Evolutionary conservation across 2,113 vertebrate genomes (phyloP), one percentile per base, ranked within the genome.

Genomic region (Garra rufa): DNA sequence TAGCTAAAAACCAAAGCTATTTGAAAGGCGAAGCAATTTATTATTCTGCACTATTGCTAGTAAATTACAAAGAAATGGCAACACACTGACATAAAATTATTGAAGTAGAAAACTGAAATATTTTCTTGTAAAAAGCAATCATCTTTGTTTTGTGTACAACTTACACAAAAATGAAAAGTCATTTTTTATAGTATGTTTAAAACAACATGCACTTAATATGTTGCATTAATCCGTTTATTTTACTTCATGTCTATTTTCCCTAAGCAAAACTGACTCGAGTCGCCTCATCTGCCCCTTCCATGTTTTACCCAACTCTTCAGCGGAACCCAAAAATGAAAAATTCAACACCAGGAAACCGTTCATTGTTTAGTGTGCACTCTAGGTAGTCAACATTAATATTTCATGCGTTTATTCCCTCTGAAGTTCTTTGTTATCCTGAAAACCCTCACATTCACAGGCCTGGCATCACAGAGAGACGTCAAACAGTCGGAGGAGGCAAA

Each of bases 311-410:
- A 75, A 75, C 46, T 50, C 24, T 8, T 11, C 46, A 21, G 2
- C 8, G 5, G 8, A 48, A 76, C 14, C 34, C 19, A 43, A 77
- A 55, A 76, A 76, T 73, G 11, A 57, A 76, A 76, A 78, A 59
- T 26, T 61, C 21, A 38, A 44, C 34, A 43, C n/a, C 76, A 26
- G 34, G 34, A 78, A 43, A 78, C 76, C 11, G n/a, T 43, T 78
- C 34, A 61, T 52, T 61, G 34, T 61, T 78, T 59, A 61, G 34
- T 24, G 34, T 78, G 76, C 52, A 43, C 55, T 38, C 74, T 21
- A 46, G 41, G 74, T 78, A 43, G 55, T 61, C 76, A 24, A 10
- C 34, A 78, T 78, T 17, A 78, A 78, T 78, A 61, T 78, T 78
- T 61, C 34, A 78, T 43, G 21, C 21, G 13, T 78, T 59, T 59